phyloP scores from a whole-genome alignment of 2,797 vertebrate species.

The Sternarchorhynchus goeldii region DNA sequence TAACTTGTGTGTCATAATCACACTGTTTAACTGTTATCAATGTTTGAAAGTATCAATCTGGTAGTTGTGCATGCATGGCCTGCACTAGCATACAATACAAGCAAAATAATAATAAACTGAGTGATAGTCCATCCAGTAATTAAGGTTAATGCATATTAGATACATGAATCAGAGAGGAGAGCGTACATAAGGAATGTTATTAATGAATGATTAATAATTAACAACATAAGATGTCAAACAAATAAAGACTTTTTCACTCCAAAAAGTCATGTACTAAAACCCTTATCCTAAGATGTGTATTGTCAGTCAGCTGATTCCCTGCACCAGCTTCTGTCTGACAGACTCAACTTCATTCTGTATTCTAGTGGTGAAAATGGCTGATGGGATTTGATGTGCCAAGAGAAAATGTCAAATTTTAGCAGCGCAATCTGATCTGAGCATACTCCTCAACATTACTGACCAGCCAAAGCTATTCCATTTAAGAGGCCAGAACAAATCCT shows the following conservation, averaged over 20 bases:
- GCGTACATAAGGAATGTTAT: no score
- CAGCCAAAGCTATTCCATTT: slow-evolving; percentile 23
- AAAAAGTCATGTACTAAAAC: not conserved
- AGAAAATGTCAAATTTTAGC: slow-evolving; percentile 46
- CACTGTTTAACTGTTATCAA: no score
- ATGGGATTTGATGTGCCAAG: slow-evolving; percentile 31
- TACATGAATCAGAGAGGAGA: no score
- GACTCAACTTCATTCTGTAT: slow-evolving; percentile 34
- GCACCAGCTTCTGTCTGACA: slow-evolving; percentile 6
- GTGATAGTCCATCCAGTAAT: no score
- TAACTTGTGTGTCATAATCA: no score
- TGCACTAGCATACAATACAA: no score
- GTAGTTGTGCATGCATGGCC: no score
- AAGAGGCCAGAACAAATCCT: slow-evolving; percentile 34
- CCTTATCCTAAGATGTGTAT: not conserved
- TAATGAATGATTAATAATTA: no score
- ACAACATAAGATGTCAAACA: not conserved
- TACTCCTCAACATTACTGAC: slow-evolving; percentile 10
- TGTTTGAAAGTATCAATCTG: no score
- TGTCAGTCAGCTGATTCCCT: slow-evolving; percentile 16
- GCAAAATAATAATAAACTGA: no score
- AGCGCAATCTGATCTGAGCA: slow-evolving; percentile 35
- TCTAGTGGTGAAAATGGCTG: slow-evolving; percentile 23
- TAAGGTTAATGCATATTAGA: no score
- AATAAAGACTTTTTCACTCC: not conserved